Conservation (phyloP, 2,797 vertebrate species). For the Gephyroberyx darwinii region DNA sequence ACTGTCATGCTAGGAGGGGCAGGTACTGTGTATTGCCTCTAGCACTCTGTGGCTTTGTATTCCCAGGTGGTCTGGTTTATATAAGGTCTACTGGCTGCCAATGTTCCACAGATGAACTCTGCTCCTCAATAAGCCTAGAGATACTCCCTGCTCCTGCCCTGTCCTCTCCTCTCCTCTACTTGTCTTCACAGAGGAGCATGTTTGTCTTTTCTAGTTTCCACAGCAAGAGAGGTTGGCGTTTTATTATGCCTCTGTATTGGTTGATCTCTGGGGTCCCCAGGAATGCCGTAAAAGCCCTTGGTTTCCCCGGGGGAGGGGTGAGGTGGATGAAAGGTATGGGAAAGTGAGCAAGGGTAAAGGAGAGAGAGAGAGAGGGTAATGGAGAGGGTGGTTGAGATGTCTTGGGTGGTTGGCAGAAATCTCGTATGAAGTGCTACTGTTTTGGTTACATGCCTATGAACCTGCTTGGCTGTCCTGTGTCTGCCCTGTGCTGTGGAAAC, state of each 20-base stretch:
- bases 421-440: constrained; percentile 10
- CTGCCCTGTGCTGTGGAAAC: constrained; percentile 45
- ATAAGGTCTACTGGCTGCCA: constrained; percentile 26
- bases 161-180: neutral
- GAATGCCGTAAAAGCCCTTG: neutral
- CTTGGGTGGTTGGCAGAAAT: constrained; percentile 21
- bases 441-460: constrained; percentile 9
- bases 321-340: constrained; percentile 5
- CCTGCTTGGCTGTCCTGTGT: constrained; percentile 7
- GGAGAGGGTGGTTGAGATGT: neutral
- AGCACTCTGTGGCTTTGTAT: constrained; percentile 2
- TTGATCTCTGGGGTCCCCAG: constrained; percentile 1
- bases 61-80: constrained; percentile 32
- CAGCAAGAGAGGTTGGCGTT: constrained; percentile 5
- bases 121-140: constrained; percentile 3
- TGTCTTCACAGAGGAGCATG: constrained; percentile 4
- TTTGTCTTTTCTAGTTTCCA: constrained; percentile 39
- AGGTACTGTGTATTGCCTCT: neutral
- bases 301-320: neutral
- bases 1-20: neutral
- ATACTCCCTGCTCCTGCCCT: neutral
- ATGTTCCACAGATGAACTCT: constrained; percentile 27
- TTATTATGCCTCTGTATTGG: neutral
- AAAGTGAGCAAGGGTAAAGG: constrained; percentile 12
- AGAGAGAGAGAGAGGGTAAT: neutral